Evolutionary conservation across 2,888 invertebrate species (phyloP), one percentile per base, ranked within the genome.

Genomic region (Apodemia zela): DNA sequence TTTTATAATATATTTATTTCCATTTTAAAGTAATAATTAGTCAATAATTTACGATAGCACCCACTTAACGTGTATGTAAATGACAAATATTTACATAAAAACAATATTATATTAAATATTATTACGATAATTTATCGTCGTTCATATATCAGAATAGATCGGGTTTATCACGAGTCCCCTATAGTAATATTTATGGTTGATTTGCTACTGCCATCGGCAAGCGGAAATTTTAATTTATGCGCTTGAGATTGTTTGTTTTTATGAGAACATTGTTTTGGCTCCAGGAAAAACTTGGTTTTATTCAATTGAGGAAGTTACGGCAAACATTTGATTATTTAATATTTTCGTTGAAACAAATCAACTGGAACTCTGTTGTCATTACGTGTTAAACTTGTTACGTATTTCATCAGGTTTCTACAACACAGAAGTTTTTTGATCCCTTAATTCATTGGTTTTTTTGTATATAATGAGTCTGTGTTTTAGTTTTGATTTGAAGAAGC

Each of bases 211-310:
- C 77, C 80, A 81, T 84, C 82, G 79, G 74, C 78, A 78, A 85
- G 84, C 89, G 89, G 90, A 89, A 86, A 91, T 89, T 89, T 90
- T 89, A 89, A 89, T 91, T 90, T 91, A 88, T 87, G 85, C 85
- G 80, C 81, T 79, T 76, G 76, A 85, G 83, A 85, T 84, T 87
- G 83, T 89, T 87, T 88, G 85, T 89, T 89, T 89, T 89, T 89
- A 81, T 85, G 74, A 78, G 78, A 80, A 80, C 79, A 76, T 69
- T 73, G 78, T 87, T 89, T 85, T 87, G 77, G 77, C 66, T 63
- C 60, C 65, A 76, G 76, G 84, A 86, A 84, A 83, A 86, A 81
- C 75, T 68, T 76, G 70, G 68, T 72, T 79, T 76, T 74, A 76
- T 77, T 77, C 74, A 78, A 79, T 80, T 74, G 78, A 83, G 85